These are phyloP conservation scores for Limnephilus auricula DNA, from an alignment of 2,888 invertebrate species.

Conservation along the genomic window DNA sequence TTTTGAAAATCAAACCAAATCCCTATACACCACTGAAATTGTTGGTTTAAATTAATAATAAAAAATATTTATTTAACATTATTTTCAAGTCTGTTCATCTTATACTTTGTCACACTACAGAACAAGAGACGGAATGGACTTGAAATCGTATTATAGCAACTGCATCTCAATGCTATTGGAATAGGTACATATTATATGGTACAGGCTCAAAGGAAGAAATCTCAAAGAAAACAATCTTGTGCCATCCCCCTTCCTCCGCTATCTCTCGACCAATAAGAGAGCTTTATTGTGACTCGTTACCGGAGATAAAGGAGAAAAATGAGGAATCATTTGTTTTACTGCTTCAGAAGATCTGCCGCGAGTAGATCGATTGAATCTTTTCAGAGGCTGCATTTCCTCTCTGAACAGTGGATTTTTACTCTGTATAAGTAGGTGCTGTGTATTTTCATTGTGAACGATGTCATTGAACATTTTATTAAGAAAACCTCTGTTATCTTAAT, in stretches of 20 bases:
- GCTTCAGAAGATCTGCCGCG: conserved; percentile 55
- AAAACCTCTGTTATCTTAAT: not conserved
- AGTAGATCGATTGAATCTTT: conserved; percentile 50
- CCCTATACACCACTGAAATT: too few species aligned
- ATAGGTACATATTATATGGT: not conserved
- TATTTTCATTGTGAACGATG: too few species aligned
- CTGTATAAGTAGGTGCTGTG: not conserved
- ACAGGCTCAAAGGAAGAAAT: not conserved
- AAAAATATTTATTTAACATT: too few species aligned
- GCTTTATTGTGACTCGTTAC: conserved; percentile 64
- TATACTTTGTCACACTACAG: not conserved
- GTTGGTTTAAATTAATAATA: too few species aligned
- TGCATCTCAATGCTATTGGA: conserved; percentile 22
- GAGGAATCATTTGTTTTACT: conserved; percentile 64
- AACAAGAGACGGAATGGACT: not conserved
- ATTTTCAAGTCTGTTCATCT: not conserved
- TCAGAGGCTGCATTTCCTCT: conserved; percentile 14
- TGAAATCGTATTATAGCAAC: not conserved
- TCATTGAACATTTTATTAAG: not conserved
- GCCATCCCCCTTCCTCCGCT: conserved; percentile 4
- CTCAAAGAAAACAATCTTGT: not conserved
- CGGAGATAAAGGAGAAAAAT: conserved; percentile 64
- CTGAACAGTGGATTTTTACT: not conserved
- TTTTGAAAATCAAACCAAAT: too few species aligned
- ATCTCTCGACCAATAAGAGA: not conserved